Conservation (phyloP, 1,140 invertebrate genomes). For the Drosophila parvula region DNA sequence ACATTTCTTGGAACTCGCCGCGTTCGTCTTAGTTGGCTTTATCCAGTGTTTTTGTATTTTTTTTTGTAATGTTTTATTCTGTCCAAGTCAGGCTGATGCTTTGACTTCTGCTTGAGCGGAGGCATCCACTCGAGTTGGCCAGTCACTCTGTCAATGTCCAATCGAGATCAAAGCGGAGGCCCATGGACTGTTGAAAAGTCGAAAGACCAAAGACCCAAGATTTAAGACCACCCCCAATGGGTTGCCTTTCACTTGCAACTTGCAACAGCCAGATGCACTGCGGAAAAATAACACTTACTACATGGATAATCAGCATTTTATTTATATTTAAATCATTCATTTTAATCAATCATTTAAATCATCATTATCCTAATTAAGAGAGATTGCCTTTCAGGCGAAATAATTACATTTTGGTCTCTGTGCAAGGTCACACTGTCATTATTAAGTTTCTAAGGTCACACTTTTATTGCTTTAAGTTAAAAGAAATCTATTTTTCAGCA, state of each 20-base stretch:
- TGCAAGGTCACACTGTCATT: neutral
- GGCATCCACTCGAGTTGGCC: slow-evolving; percentile 18
- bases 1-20: slow-evolving; percentile 19
- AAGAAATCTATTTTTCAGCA: neutral
- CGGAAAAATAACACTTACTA: neutral
- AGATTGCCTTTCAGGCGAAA: too few relatives aligned
- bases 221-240: slow-evolving; percentile 24
- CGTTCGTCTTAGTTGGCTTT: slow-evolving; percentile 1
- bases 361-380: too few relatives aligned
- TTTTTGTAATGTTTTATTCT: neutral
- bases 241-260: slow-evolving; percentile 48
- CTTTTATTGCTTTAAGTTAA: too few relatives aligned
- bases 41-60: neutral
- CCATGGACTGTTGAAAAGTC: slow-evolving; percentile 8
- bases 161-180: slow-evolving; percentile 31
- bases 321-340: neutral
- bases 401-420: neutral
- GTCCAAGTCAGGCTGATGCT: neutral
- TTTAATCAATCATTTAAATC: too few relatives aligned
- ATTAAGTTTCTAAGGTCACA: neutral
- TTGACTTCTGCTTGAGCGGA: neutral
- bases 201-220: slow-evolving; percentile 20
- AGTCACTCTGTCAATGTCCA: slow-evolving; percentile 43
- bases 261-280: slow-evolving; percentile 1
- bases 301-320: too few relatives aligned